Evolutionary conservation across 2,797 vertebrate species (phyloP), one percentile per base, ranked within the genome.

Genomic region (Clarias fuscus): DNA sequence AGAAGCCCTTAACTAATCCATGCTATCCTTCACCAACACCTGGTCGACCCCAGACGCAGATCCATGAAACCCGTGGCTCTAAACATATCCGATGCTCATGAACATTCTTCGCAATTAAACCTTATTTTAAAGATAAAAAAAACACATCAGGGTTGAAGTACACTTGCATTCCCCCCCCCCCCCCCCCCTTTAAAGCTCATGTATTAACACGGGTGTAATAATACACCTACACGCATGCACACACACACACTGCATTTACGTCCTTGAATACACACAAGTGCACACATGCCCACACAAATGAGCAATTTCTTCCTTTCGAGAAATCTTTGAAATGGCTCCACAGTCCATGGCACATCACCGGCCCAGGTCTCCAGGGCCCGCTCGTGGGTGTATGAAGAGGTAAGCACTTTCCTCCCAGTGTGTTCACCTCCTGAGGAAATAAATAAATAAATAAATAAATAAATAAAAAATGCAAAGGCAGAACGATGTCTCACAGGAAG

Each of bases 251-350:
- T 30, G 17, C 73, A 33, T 79, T 40, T 37, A 62, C 58, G 33
- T 40, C 58, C 33, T 7, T 64, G 22, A 40, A 18, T 37, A 18
- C 33, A n/a, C 58, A 79, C 59, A 40, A 40, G 30, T 37, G 30
- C 33, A n/a, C 58, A 79, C 59, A 40, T 40, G 13, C 33, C 59
- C 59, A 80, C 78, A 64, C 78, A 80, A 64, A 80, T 64, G 61
- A 81, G 24, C 79, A 48, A 65, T 48, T 65, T 65, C 18, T 65
- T 65, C n/a, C 24, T 65, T 48, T 65, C 37, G 37, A 61, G 30
- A 61, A 78, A 59, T 78, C 56, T 37, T 61, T 4, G 7, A 76
- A 76, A 56, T 76, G 24, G 40, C 7, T 81, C 22, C 1, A 65
- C 61, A 65, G 37, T 18, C 37, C 37, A 48, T n/a, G 78, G 15